These are phyloP conservation scores for Cartodere bifasciata DNA, from an alignment of 2,888 invertebrate species.

Conservation along the genomic window DNA sequence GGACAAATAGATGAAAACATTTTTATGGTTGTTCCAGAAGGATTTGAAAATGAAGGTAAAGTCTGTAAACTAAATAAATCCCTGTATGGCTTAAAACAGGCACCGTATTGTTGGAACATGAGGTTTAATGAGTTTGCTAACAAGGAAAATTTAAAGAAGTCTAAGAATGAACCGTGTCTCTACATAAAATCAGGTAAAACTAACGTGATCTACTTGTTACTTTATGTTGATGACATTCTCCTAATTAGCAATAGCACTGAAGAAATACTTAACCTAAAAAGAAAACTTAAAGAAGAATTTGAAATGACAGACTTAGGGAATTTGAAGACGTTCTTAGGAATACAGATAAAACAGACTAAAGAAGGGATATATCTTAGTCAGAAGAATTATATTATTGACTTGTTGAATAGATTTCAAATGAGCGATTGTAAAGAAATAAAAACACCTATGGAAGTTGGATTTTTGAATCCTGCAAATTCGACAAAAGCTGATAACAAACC, in stretches of 20 bases:
- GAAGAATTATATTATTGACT: slow-evolving; percentile 1
- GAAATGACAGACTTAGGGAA: slow-evolving; percentile 10
- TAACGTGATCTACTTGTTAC: slow-evolving; percentile 12
- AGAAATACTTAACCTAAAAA: slow-evolving; percentile 4
- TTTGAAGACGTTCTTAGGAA: slow-evolving; percentile 7
- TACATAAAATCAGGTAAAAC: slow-evolving; percentile 8
- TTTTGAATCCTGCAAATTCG: background rate
- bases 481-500: slow-evolving; percentile 8
- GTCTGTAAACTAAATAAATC: slow-evolving; percentile 11
- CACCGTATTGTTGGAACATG: slow-evolving; percentile 12
- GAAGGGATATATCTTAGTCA: too few species aligned
- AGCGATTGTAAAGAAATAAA: slow-evolving; percentile 4
- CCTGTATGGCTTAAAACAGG: slow-evolving; percentile 13
- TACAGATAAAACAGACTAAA: slow-evolving; percentile 4
- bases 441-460: background rate
- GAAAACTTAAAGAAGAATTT: slow-evolving; percentile 6
- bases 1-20: slow-evolving; percentile 1
- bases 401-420: slow-evolving; percentile 5
- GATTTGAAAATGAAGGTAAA: slow-evolving; percentile 7
- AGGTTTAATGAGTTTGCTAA: slow-evolving; percentile 11
- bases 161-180: slow-evolving; percentile 13
- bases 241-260: slow-evolving; percentile 9
- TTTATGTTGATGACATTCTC: slow-evolving; percentile 15
- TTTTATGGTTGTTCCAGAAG: slow-evolving; percentile 6
- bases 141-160: slow-evolving; percentile 9